Percentiles rank a stretch among this genome's conserved stretches.
These are phyloP conservation scores for Spondyliosoma cantharus DNA, from an alignment of 2,797 vertebrate genomes.

Conservation along the genomic window DNA sequence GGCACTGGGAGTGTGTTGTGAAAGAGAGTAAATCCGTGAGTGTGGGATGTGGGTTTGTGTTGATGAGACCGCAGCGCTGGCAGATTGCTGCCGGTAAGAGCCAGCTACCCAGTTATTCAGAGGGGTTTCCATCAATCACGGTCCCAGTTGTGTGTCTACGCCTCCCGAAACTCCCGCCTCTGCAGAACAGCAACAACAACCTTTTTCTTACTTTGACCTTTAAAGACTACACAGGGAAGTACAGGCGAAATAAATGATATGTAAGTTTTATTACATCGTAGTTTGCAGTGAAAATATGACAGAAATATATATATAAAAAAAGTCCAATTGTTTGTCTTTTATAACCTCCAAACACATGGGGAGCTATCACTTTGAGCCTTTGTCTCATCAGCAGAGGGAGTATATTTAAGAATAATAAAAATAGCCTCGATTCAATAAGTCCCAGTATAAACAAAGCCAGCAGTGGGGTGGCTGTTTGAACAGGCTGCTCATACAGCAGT, in stretches of 20 bases:
- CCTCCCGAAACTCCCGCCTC: slow-evolving; percentile 47
- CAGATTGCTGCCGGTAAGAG: slow-evolving; percentile 57
- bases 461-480: slow-evolving; percentile 43
- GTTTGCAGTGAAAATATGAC: slow-evolving; percentile 18
- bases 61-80: slow-evolving; percentile 49
- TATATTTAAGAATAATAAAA: slow-evolving; percentile 37
- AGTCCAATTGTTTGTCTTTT: not conserved
- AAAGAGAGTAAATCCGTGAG: slow-evolving; percentile 28
- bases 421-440: slow-evolving; percentile 38
- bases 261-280: not conserved
- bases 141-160: slow-evolving; percentile 52
- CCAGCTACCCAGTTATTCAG: slow-evolving; percentile 51
- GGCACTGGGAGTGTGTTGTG: slow-evolving; percentile 1
- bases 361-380: slow-evolving; percentile 6
- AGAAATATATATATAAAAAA: slow-evolving; percentile 26
- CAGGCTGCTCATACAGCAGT: slow-evolving; percentile 41
- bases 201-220: slow-evolving; percentile 57
- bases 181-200: slow-evolving; percentile 39
- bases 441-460: slow-evolving; percentile 50
- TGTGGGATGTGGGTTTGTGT: slow-evolving; percentile 52
- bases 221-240: slow-evolving; percentile 19
- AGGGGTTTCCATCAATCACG: slow-evolving; percentile 71
- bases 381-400: slow-evolving; percentile 2
- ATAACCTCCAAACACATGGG: not conserved
- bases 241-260: slow-evolving; percentile 18